These are phyloP conservation scores for Scolopax bukidnonensis DNA, from an alignment of 2,797 vertebrate genomes.

Conservation along the genomic window DNA sequence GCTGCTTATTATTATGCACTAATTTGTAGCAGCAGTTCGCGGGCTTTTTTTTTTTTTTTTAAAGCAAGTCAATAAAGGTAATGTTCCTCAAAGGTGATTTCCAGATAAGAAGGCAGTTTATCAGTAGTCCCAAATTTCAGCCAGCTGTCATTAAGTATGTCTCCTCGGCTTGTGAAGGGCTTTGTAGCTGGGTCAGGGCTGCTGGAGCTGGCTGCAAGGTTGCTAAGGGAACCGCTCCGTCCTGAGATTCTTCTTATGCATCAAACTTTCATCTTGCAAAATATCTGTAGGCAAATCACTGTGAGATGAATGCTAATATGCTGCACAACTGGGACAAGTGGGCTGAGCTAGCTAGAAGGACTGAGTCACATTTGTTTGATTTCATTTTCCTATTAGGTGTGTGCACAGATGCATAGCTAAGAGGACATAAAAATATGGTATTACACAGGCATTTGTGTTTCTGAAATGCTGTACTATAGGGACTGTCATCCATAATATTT, in stretches of 20 bases:
- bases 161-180: constrained; percentile 74
- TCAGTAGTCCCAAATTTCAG: constrained; percentile 77
- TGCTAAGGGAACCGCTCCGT: constrained; percentile 84
- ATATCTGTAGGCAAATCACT: constrained; percentile 81
- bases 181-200: constrained; percentile 81
- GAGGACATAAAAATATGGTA: not conserved
- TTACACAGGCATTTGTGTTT: not conserved
- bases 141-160: constrained; percentile 77
- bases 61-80: constrained; percentile 79
- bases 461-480: not conserved
- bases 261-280: constrained; percentile 83
- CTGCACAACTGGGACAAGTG: constrained; percentile 64
- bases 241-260: constrained; percentile 78
- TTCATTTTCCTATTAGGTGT: constrained; percentile 50
- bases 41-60: constrained; percentile 8
- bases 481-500: not conserved
- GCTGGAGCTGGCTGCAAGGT: constrained; percentile 77
- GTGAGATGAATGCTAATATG: constrained; percentile 80
- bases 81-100: constrained; percentile 80
- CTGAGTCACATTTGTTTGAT: constrained; percentile 61
- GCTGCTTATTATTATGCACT: constrained; percentile 66
- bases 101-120: constrained; percentile 80
- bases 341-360: constrained; percentile 52
- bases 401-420: constrained; percentile 32
- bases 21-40: constrained; percentile 58